Conservation (phyloP, 1,140 invertebrate genomes). For the Papilio dardanus region DNA sequence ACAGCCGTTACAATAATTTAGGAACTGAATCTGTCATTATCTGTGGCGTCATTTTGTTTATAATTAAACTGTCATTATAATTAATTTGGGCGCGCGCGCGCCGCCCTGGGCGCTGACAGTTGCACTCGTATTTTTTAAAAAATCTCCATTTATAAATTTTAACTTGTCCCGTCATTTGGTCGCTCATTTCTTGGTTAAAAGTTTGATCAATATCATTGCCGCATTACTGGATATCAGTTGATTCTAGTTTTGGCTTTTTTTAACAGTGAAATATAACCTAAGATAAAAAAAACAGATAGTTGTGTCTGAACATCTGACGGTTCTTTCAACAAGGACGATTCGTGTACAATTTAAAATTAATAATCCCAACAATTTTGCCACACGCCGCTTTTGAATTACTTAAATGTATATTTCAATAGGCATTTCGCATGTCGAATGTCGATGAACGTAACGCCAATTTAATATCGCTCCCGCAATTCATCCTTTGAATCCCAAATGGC, state of each 20-base stretch:
- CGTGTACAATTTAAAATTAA: constrained; percentile 32
- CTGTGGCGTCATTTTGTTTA: constrained; percentile 51
- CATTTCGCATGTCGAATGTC: constrained; percentile 19
- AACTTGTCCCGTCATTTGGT: background rate
- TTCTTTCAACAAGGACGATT: background rate
- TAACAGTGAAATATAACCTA: background rate
- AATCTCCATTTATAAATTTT: constrained; percentile 29
- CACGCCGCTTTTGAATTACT: background rate
- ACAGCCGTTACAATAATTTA: constrained; percentile 39
- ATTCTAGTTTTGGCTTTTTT: background rate
- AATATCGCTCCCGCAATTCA: constrained; percentile 46
- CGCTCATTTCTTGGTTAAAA: background rate
- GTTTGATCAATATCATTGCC: background rate
- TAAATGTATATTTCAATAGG: background rate
- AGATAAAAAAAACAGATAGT: background rate
- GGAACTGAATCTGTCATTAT: constrained; percentile 48
- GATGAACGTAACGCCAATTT: constrained; percentile 40
- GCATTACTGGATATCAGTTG: no score
- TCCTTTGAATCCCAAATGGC: constrained; percentile 47
- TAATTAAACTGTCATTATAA: constrained; percentile 59
- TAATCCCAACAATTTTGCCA: background rate
- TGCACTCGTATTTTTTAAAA: constrained; percentile 46
- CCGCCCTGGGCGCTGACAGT: constrained; percentile 51
- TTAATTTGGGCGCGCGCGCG: constrained; percentile 56
- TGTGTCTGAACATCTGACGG: background rate